Conservation (phyloP, 2,113 vertebrate genomes). For the Tympanuchus pallidicinctus region DNA sequence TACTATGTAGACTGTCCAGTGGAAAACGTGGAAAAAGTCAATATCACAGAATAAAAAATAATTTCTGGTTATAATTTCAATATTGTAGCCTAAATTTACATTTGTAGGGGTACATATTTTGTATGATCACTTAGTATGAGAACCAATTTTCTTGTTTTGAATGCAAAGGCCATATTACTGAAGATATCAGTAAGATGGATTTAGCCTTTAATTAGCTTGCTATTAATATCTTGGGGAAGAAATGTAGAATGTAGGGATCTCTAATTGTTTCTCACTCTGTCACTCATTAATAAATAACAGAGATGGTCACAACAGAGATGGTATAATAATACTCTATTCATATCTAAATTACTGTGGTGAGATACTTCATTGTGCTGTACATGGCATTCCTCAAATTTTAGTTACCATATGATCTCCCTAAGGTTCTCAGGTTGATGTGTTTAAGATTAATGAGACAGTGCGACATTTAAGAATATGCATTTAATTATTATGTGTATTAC, state of each 20-base stretch:
- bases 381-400: conserved; percentile 39
- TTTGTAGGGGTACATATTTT: neutral
- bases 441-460: conserved; percentile 45
- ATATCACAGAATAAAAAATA: neutral
- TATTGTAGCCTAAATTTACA: neutral
- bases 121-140: neutral
- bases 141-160: neutral
- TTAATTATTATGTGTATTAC: conserved; percentile 72
- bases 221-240: neutral
- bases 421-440: conserved; percentile 47
- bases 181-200: neutral
- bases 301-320: neutral
- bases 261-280: neutral
- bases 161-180: neutral
- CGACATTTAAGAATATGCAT: conserved; percentile 52
- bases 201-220: neutral
- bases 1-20: neutral
- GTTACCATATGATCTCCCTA: conserved; percentile 35
- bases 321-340: neutral
- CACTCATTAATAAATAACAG: neutral
- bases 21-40: neutral
- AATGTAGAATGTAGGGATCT: neutral
- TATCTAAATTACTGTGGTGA: neutral
- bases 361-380: neutral
- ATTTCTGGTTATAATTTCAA: neutral